A percentile compares a stretch with the other conserved stretches of the same genome.
phyloP scores from a whole-genome alignment of 2,797 vertebrate genomes.

The Neosalanx taihuensis region DNA sequence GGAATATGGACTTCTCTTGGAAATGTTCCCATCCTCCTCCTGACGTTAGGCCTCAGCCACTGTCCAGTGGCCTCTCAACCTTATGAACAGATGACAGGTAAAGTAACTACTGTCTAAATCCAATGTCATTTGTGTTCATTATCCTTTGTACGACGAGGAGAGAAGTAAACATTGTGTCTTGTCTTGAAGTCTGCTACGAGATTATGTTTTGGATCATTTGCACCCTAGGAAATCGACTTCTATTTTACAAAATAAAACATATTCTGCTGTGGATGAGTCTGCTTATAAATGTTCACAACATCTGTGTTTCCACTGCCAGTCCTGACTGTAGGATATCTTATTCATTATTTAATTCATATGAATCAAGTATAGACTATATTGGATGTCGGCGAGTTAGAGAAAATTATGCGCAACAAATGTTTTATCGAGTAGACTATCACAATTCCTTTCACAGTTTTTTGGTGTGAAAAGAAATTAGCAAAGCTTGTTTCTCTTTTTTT shows the following conservation, averaged over 20 bases:
- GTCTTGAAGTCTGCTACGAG: neutral
- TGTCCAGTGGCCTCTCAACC: slow-evolving; percentile 57
- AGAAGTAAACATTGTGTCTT: slow-evolving; percentile 16
- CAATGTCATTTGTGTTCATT: slow-evolving; percentile 21
- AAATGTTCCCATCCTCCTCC: slow-evolving; percentile 53
- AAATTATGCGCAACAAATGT: slow-evolving; percentile 31
- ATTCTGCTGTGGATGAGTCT: too few relatives aligned
- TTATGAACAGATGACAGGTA: slow-evolving; percentile 69
- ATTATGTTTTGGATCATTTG: slow-evolving; percentile 19
- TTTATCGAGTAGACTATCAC: neutral
- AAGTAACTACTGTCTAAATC: slow-evolving; percentile 50
- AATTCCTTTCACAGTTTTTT: neutral
- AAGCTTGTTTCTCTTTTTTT: slow-evolving; percentile 42
- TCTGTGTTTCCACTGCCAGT: slow-evolving; percentile 20
- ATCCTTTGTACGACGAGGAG: slow-evolving; percentile 7
- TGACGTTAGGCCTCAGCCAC: slow-evolving; percentile 52
- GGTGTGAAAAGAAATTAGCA: slow-evolving; percentile 37
- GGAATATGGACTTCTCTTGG: slow-evolving; percentile 37
- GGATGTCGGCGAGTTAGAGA: neutral
- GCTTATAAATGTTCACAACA: slow-evolving; percentile 13
- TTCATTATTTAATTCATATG: slow-evolving; percentile 33
- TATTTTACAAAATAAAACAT: neutral
- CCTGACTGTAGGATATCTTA: slow-evolving; percentile 21
- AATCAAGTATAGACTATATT: slow-evolving; percentile 10
- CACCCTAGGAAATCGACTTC: slow-evolving; percentile 10